phyloP scores from a whole-genome alignment of 1,140 invertebrate species.

The Helicoverpa zea region DNA sequence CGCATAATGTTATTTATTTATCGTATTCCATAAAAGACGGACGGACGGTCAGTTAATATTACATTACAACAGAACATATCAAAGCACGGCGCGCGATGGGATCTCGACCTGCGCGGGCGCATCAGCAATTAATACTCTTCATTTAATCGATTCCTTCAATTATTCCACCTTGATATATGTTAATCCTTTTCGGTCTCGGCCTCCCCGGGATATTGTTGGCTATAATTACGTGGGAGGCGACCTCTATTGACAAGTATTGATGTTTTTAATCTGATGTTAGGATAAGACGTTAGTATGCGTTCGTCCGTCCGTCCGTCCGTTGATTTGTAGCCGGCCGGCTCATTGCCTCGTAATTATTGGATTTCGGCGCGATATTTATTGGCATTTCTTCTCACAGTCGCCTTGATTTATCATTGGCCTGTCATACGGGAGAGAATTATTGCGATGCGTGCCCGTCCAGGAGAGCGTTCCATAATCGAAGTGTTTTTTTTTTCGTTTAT shows the following conservation, averaged over 20 bases:
- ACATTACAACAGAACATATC: constrained; percentile 61
- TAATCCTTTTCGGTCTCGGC: constrained; percentile 76
- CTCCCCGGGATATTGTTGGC: constrained; percentile 82
- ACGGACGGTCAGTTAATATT: constrained; percentile 56
- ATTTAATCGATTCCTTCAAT: constrained; percentile 86
- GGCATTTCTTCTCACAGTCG: constrained; percentile 75
- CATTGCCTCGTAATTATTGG: constrained; percentile 84
- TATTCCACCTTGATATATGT: constrained; percentile 84
- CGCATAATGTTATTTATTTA: constrained; percentile 50
- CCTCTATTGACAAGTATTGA: constrained; percentile 85
- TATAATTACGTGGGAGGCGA: constrained; percentile 85
- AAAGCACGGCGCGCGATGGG: constrained; percentile 64
- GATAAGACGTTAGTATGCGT: constrained; percentile 83
- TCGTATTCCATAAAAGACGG: constrained; percentile 51
- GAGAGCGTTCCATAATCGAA: constrained; percentile 56
- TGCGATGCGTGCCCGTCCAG: constrained; percentile 62
- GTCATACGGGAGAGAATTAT: constrained; percentile 67
- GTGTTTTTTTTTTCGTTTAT: constrained; percentile 72
- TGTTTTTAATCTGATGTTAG: constrained; percentile 86
- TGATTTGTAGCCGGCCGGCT: constrained; percentile 82
- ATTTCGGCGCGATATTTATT: constrained; percentile 83
- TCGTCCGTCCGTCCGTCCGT: constrained; percentile 68
- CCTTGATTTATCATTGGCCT: constrained; percentile 79
- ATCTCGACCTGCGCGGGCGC: constrained; percentile 73
- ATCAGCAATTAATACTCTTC: constrained; percentile 84